phyloP scores from a whole-genome alignment of 2,888 invertebrate species.

The Rhodophaea formosa region DNA sequence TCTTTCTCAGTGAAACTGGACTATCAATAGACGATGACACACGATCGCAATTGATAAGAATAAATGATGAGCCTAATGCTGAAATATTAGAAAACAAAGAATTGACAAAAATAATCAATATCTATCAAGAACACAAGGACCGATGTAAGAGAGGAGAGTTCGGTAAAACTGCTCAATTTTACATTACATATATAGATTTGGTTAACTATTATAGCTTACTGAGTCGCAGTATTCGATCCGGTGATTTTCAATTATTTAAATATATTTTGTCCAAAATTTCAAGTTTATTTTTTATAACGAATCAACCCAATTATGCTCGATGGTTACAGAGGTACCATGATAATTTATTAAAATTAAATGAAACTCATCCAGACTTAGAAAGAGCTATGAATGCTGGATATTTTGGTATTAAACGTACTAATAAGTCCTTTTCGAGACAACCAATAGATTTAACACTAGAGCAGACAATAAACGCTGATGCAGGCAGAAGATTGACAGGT shows the following conservation, averaged over 20 bases:
- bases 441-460: constrained; percentile 35
- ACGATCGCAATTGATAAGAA: too few relatives aligned
- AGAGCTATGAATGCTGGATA: constrained; percentile 25
- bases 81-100: too few relatives aligned
- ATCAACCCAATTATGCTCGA: constrained; percentile 32
- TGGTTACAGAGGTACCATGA: constrained; percentile 28
- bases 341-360: constrained; percentile 28
- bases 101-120: too few relatives aligned
- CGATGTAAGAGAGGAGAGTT: constrained; percentile 1
- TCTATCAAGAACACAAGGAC: too few relatives aligned
- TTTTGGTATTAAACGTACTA: constrained; percentile 31
- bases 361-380: constrained; percentile 27
- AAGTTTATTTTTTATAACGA: constrained; percentile 30
- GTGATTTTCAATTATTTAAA: constrained; percentile 24
- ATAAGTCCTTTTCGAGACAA: constrained; percentile 31
- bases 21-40: too few relatives aligned
- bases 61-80: too few relatives aligned
- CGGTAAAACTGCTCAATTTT: constrained; percentile 5
- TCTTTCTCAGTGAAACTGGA: too few relatives aligned
- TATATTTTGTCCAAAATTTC: constrained; percentile 25
- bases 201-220: background rate
- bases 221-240: constrained; percentile 26
- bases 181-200: constrained; percentile 1
- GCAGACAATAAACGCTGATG: constrained; percentile 48
- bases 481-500: constrained; percentile 38